A percentile compares a stretch with the other conserved stretches of the same genome.
Evolutionary conservation across 2,888 invertebrate genomes (phyloP).

Genomic region (Acleris emargana): DNA sequence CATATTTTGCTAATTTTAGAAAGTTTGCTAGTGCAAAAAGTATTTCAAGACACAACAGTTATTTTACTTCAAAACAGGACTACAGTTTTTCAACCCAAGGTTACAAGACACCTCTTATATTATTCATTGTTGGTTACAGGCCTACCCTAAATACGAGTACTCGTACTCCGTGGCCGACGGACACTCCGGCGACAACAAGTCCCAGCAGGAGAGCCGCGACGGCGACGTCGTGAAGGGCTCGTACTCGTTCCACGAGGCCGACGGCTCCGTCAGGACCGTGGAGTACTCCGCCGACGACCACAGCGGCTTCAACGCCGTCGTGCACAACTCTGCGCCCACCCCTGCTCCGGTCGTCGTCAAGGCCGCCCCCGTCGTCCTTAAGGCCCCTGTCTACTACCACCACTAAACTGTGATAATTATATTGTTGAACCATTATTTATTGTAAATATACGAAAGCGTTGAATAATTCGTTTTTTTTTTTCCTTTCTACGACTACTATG

Average conservation of each 20-base stretch:
- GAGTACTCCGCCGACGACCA: conserved; percentile 68
- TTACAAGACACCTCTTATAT: background rate
- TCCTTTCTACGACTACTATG: too few relatives aligned
- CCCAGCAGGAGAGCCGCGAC: conserved; percentile 64
- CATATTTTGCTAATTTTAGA: too few relatives aligned
- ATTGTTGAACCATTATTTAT: conserved; percentile 17
- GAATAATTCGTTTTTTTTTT: too few relatives aligned
- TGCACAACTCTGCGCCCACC: conserved; percentile 46
- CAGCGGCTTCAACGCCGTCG: conserved; percentile 55
- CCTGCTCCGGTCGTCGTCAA: conserved; percentile 41
- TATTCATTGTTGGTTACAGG: conserved; percentile 30
- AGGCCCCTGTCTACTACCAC: conserved; percentile 27
- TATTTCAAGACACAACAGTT: conserved; percentile 27
- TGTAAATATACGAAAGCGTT: conserved; percentile 17
- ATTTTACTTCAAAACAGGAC: too few relatives aligned
- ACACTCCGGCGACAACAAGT: conserved; percentile 71
- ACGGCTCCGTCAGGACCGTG: conserved; percentile 66
- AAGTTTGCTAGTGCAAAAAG: conserved; percentile 25
- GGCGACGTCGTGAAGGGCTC: conserved; percentile 68
- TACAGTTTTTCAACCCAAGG: conserved; percentile 7
- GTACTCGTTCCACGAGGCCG: conserved; percentile 66
- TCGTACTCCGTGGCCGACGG: conserved; percentile 70
- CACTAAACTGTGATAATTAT: conserved; percentile 20
- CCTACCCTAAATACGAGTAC: conserved; percentile 55
- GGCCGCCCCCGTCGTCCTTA: conserved; percentile 30